phyloP scores from a whole-genome alignment of 2,797 vertebrate species.

The Nyctalus aviator region DNA sequence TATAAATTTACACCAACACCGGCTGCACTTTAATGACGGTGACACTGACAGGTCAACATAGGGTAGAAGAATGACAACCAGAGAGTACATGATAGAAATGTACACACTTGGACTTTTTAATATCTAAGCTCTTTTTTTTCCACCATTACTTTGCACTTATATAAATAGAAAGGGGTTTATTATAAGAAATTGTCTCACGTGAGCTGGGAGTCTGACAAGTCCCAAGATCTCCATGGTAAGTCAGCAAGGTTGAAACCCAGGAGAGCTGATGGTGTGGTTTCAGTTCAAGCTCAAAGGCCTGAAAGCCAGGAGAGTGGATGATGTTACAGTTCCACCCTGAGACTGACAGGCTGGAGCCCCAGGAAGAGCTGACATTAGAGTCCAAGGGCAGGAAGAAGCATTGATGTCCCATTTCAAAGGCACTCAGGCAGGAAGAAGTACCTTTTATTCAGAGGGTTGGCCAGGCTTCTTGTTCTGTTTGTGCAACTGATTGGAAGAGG shows the following conservation, averaged over 20 bases:
- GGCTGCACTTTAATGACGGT: constrained; percentile 85
- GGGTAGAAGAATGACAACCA: constrained; percentile 78
- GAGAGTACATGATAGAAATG: constrained; percentile 75
- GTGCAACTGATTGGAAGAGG: background rate
- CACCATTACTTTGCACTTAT: background rate
- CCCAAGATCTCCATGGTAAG: background rate
- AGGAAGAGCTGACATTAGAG: background rate
- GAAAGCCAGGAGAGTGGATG: background rate
- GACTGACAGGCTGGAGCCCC: background rate
- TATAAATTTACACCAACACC: constrained; percentile 86
- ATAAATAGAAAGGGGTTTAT: background rate
- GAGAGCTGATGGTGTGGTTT: background rate
- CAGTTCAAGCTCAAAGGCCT: background rate
- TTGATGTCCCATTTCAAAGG: background rate
- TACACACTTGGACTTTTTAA: constrained; percentile 61
- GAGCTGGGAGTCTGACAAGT: background rate
- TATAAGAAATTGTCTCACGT: background rate
- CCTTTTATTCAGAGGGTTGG: background rate
- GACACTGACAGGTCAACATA: constrained; percentile 83
- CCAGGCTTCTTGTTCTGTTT: background rate
- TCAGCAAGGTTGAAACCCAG: background rate
- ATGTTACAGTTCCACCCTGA: background rate
- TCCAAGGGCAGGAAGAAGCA: background rate
- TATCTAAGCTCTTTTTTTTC: background rate
- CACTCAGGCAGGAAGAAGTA: background rate